Evolutionary conservation across 2,797 vertebrate genomes (phyloP), one percentile per base, ranked within the genome.

Genomic region (Paedocypris micromegethes): DNA sequence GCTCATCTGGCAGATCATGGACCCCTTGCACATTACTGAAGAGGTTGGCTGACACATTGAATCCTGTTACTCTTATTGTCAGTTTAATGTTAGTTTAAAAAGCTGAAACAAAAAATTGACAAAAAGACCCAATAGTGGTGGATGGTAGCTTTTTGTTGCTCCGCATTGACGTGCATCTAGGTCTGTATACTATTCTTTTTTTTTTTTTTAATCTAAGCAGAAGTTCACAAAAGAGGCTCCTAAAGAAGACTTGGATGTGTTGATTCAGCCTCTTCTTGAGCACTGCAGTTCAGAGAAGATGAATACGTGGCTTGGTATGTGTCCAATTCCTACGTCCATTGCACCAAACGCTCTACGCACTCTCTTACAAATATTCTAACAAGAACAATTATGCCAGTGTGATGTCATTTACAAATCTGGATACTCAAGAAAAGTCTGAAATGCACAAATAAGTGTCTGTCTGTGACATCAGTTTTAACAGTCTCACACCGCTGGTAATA

Each of bases 241-340:
- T 4, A 94, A 94, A 83, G 92, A 90, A 72, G 94, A 96, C 74
- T 75, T 91, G n/a, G 95, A 96, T 3, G 92, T 95, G 66, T 89
- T 94, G 77, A 95, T 97, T 80, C 90, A 96, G 79, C 95, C 95
- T 0, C 85, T 95, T 79, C 83, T 96, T 78, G 92, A 96, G 77
- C 95, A 97, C 76, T 97, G 95, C 87, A 96, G 91, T 85, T 97
- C 94, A 1, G 87, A 90, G 80, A 96, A 95, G 89, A 95, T 96
- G 93, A 96, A 95, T 83, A 97, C 93, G 0, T 97, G 95, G 95
- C 93, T 96, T 1, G 95, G 93, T 97, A 75, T 74, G 55, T 39
- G 4, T 40, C 51, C 58, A 62, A 2, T 23, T 23, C 9, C 53
- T 6, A 44, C 54, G 0, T 44, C 51, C 63, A 64, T 58, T 6